Conservation (phyloP, 2,888 invertebrate species). For the Dolichopus griseipennis region DNA sequence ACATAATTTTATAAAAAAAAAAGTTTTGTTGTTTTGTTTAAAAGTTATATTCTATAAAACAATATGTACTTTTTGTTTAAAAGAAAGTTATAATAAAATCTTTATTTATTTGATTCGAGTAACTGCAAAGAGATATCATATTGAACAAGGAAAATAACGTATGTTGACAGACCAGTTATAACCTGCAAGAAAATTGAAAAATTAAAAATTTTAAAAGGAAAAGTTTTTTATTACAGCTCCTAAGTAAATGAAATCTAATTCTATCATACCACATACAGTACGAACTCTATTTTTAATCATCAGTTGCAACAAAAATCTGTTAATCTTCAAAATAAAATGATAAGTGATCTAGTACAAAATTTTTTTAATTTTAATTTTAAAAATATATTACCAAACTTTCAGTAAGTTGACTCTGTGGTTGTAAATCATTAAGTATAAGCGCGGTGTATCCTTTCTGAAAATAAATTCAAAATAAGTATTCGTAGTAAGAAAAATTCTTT, state of each 20-base stretch:
- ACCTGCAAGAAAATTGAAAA: background rate
- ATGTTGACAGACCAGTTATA: conserved; percentile 13
- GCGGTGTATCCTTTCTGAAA: conserved; percentile 14
- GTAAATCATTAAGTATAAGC: conserved; percentile 13
- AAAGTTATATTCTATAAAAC: no score
- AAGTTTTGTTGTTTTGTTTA: no score
- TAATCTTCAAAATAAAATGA: conserved; percentile 11
- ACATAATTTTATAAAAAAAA: no score
- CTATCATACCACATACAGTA: conserved; percentile 16
- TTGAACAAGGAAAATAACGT: conserved; percentile 16
- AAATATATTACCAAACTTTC: conserved; percentile 12
- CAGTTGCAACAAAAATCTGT: conserved; percentile 17
- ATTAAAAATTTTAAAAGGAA: background rate
- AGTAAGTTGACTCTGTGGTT: conserved; percentile 10
- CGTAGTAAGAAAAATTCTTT: no score
- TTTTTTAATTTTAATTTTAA: no score
- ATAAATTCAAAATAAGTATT: no score
- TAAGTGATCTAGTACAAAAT: background rate
- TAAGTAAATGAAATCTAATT: conserved; percentile 16
- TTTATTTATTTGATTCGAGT: background rate
- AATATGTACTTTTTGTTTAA: background rate
- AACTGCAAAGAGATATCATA: conserved; percentile 11
- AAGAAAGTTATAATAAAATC: background rate
- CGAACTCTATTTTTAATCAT: conserved; percentile 13
- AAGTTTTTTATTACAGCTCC: conserved; percentile 13